phyloP scores from a whole-genome alignment of 2,797 vertebrate species.

The Holocentrus rufus region DNA sequence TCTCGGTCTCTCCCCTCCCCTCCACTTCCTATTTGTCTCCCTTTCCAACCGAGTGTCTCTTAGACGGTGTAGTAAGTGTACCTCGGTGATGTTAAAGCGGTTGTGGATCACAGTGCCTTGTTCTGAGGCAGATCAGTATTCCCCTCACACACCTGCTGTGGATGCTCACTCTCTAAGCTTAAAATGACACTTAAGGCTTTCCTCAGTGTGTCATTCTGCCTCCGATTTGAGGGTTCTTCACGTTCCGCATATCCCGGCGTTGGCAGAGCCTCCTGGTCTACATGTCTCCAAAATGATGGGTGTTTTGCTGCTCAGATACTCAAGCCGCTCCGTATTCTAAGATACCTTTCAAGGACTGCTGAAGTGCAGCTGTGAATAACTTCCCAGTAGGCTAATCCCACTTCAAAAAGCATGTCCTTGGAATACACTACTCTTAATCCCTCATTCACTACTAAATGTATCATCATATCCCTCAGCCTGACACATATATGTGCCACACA shows the following conservation, averaged over 20 bases:
- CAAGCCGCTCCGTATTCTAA: slow-evolving; percentile 57
- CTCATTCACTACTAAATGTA: slow-evolving; percentile 63
- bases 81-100: slow-evolving; percentile 51
- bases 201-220: slow-evolving; percentile 67
- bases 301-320: slow-evolving; percentile 65
- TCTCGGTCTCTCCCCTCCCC: slow-evolving; percentile 17
- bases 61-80: slow-evolving; percentile 39
- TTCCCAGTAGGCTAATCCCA: slow-evolving; percentile 71
- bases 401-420: slow-evolving; percentile 74
- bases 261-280: slow-evolving; percentile 48
- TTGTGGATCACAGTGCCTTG: slow-evolving; percentile 49
- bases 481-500: slow-evolving; percentile 28
- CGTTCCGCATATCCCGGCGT: slow-evolving; percentile 47
- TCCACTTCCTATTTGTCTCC: slow-evolving; percentile 20
- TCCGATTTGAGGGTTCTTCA: slow-evolving; percentile 63
- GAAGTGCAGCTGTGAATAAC: slow-evolving; percentile 71
- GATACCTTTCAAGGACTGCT: slow-evolving; percentile 53
- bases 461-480: slow-evolving; percentile 47
- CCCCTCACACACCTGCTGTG: slow-evolving; percentile 63
- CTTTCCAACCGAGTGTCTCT: slow-evolving; percentile 21
- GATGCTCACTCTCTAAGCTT: slow-evolving; percentile 66
- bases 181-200: slow-evolving; percentile 76
- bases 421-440: slow-evolving; percentile 68
- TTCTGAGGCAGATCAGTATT: slow-evolving; percentile 65
- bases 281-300: slow-evolving; percentile 55